Evolutionary conservation across 2,113 vertebrate species (phyloP).

Genomic region (Regulus satrapa): DNA sequence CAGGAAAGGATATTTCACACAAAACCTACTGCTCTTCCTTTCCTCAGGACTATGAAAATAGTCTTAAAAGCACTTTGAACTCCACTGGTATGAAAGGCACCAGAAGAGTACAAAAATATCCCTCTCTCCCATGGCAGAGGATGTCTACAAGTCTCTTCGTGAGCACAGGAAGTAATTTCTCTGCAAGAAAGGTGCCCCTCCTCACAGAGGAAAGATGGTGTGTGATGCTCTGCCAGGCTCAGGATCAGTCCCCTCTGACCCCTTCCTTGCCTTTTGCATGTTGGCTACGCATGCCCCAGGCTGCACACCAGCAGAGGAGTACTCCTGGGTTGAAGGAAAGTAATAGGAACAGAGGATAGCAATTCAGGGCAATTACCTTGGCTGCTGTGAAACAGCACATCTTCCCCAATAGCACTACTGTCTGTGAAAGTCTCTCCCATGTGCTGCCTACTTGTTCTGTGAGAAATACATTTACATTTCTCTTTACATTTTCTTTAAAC

Average conservation of each 20-base stretch:
- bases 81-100: background rate
- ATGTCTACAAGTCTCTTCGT: accelerated
- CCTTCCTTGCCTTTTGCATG: background rate
- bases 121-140: background rate
- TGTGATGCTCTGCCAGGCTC: background rate
- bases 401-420: background rate
- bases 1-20: background rate
- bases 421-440: background rate
- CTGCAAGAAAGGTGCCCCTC: background rate
- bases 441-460: background rate
- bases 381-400: background rate
- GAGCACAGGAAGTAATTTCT: accelerated
- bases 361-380: background rate
- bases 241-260: background rate
- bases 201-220: background rate
- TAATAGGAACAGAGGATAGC: background rate
- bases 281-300: accelerated
- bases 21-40: background rate
- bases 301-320: background rate
- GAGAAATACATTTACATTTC: background rate
- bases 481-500: background rate
- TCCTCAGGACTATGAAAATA: background rate
- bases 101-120: background rate
- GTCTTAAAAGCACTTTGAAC: background rate
- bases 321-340: background rate